Percentiles rank a stretch among this genome's conserved stretches.
Evolutionary conservation across 2,888 invertebrate genomes (phyloP).

Genomic region (Scelioninae gen. 1): DNA sequence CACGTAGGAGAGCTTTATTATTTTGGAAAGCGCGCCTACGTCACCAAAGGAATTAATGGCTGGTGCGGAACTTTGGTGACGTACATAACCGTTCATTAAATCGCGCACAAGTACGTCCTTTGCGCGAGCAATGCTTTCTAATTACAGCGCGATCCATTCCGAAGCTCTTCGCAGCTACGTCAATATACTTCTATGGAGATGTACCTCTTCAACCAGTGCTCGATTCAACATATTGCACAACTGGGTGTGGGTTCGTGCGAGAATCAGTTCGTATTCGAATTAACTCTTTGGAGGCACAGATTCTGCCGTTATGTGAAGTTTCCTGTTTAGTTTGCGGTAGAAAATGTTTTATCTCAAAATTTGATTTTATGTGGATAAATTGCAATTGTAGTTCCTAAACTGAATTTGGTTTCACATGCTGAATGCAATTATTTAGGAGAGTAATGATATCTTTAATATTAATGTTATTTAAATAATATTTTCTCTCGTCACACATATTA

Average conservation of each 20-base stretch:
- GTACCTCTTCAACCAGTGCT: slow-evolving; percentile 51
- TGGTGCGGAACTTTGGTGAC: slow-evolving; percentile 59
- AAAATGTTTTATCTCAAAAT: no score
- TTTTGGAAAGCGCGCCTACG: slow-evolving; percentile 78
- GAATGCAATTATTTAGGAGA: no score
- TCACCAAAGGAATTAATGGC: slow-evolving; percentile 79
- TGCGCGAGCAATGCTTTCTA: slow-evolving; percentile 72
- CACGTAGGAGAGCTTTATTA: slow-evolving; percentile 82
- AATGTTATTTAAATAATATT: no score
- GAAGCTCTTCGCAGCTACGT: slow-evolving; percentile 47
- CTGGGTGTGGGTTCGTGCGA: slow-evolving; percentile 23
- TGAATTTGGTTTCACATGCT: no score
- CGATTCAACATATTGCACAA: slow-evolving; percentile 28
- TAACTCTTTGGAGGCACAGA: not conserved
- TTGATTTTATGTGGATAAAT: no score
- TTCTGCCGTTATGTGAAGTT: not conserved
- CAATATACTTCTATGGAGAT: slow-evolving; percentile 47
- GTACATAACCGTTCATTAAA: slow-evolving; percentile 73
- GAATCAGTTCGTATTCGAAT: not conserved
- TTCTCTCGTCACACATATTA: no score
- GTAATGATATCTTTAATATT: no score
- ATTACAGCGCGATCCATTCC: slow-evolving; percentile 65
- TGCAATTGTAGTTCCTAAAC: no score
- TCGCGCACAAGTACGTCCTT: slow-evolving; percentile 71
- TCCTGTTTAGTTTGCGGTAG: no score